Evolutionary conservation across 2,797 vertebrate genomes (phyloP).

Genomic region (Lagodon rhomboides): DNA sequence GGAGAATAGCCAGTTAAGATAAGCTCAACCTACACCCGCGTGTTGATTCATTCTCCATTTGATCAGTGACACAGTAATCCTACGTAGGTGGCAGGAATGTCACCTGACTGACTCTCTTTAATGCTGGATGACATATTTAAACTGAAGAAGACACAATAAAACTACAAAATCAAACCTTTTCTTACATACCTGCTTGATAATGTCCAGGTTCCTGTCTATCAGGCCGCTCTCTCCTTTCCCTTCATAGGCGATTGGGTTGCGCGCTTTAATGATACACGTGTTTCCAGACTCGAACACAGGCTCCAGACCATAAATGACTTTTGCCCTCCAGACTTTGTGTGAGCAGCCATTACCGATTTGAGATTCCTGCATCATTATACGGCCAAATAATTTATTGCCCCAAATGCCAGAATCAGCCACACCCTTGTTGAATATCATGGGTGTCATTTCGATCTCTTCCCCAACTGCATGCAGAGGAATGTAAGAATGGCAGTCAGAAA

Average conservation of each 20-base stretch:
- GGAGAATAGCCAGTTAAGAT: constrained; percentile 50
- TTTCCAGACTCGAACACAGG: constrained; percentile 94
- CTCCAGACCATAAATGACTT: constrained; percentile 95
- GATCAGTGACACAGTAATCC: constrained; percentile 55
- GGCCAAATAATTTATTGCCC: constrained; percentile 95
- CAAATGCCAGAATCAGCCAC: constrained; percentile 91
- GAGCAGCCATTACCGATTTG: constrained; percentile 81
- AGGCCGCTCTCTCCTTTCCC: constrained; percentile 91
- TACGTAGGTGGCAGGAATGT: constrained; percentile 39
- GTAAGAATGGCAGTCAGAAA: neutral
- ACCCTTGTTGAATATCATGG: constrained; percentile 94
- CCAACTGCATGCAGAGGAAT: constrained; percentile 85
- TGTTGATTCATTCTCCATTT: constrained; percentile 31
- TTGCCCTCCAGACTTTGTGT: constrained; percentile 91
- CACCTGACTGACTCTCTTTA: constrained; percentile 16
- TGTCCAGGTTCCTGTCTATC: constrained; percentile 91
- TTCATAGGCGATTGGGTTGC: constrained; percentile 90
- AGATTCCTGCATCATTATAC: constrained; percentile 90
- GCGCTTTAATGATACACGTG: constrained; percentile 92
- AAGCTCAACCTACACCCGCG: constrained; percentile 22
- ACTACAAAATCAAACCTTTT: constrained; percentile 7
- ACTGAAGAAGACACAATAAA: constrained; percentile 1
- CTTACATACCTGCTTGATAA: constrained; percentile 89
- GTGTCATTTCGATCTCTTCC: constrained; percentile 97
- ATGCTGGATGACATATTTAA: neutral